Percentiles rank a stretch among this genome's conserved stretches.
These are phyloP conservation scores for Pangasius macronema DNA, from an alignment of 2,797 vertebrate genomes.

Conservation along the genomic window DNA sequence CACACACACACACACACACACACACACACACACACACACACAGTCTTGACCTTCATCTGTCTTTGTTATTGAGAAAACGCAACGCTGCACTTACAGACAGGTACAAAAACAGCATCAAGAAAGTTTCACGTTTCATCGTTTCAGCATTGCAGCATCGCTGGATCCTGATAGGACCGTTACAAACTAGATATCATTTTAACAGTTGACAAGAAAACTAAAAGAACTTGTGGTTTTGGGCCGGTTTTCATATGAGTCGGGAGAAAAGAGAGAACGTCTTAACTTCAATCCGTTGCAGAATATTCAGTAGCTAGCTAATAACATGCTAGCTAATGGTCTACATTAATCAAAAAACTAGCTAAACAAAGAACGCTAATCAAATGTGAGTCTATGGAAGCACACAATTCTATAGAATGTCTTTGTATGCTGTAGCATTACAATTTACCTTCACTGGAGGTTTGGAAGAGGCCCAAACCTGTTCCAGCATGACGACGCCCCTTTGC, in stretches of 20 bases:
- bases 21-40: neutral
- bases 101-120: neutral
- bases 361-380: neutral
- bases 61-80: conserved; percentile 38
- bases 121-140: neutral
- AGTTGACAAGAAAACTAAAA: neutral
- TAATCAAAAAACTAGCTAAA: neutral
- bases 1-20: neutral
- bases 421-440: no score
- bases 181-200: neutral
- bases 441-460: no score
- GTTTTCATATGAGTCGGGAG: neutral
- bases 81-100: conserved; percentile 23
- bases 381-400: neutral
- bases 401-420: no score
- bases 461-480: no score
- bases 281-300: neutral
- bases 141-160: neutral
- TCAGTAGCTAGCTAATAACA: neutral
- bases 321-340: neutral
- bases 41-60: conserved; percentile 45
- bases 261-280: neutral
- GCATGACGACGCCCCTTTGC: no score
- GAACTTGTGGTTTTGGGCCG: no score
- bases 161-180: neutral